Base-by-base conservation (phyloP, 1,140 invertebrate genomes). In the Sipha flava region DNA sequence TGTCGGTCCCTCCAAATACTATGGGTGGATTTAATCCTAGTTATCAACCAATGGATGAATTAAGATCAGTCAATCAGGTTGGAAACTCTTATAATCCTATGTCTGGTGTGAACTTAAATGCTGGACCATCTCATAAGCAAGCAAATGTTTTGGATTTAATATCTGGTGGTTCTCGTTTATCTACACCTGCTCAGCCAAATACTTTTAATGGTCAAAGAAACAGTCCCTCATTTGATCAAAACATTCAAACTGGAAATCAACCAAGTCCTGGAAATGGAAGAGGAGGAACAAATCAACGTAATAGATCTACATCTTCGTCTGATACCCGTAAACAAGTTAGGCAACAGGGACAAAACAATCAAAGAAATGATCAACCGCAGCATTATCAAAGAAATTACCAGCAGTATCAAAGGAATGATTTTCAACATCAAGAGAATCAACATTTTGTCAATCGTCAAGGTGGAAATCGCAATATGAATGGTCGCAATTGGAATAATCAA, bases 1-100 rank as follows among this genome's bases (percentile, higher is more conserved):
- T 93, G 84, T 92, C 92, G 68, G 89, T 93, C 81, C 92, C 91
- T 57, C 90, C 90, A 43, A 86, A 89, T 31, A 80, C 29, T 21
- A 43, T 80, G 47, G 77, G 79, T 43, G 34, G 34, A 1, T 77
- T 57, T 57, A 77, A 77, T 57, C 3, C 73, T 70, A 81, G 73
- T 57, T 72, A 54, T 43, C 73, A 62, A 18, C 14, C 79, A 12
- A 79, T 81, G 31, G 80, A 77, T 29, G 72, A 68, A n/a, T 23
- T 64, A 37, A 21, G n/a, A 29, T 57, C 81, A 14, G n/a, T 54
- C 52, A 57, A 47, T 47, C 66, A 80, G 23, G 62, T 80, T 43
- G 57, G 59, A 72, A 66, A 70, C 40, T 49, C 62, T n/a, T 81
- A 80, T 77, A 79, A 81, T 18, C 80, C 80, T 21, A 79, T 81